phyloP scores from a whole-genome alignment of 2,797 vertebrate genomes.

The Oceanodroma leucorhoa region DNA sequence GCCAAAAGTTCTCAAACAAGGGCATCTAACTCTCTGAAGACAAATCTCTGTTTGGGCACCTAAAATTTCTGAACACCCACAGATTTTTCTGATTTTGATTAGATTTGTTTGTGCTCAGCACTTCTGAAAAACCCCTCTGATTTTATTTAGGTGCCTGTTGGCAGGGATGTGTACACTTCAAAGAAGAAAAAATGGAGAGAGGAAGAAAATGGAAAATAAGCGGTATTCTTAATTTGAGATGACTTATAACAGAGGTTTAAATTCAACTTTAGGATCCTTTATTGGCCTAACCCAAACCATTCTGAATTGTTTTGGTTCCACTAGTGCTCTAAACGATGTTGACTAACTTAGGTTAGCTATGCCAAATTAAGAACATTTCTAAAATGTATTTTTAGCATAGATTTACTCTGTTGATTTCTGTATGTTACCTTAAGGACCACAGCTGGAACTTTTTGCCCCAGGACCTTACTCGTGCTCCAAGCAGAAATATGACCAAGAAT shows the following conservation, averaged over 20 bases:
- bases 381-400: neutral
- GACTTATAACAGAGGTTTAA: slow-evolving; percentile 16
- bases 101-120: slow-evolving; percentile 27
- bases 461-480: neutral
- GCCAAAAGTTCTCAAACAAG: slow-evolving; percentile 44
- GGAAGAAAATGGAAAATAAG: slow-evolving; percentile 40
- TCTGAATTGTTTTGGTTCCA: neutral
- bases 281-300: neutral
- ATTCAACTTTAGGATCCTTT: slow-evolving; percentile 1
- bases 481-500: neutral
- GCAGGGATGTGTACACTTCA: slow-evolving; percentile 5
- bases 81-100: slow-evolving; percentile 48
- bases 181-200: neutral
- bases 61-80: slow-evolving; percentile 54
- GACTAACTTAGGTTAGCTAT: neutral
- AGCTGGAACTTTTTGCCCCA: neutral
- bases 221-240: neutral
- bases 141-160: slow-evolving; percentile 50
- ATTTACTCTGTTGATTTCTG: neutral
- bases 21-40: neutral
- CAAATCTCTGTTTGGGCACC: slow-evolving; percentile 43
- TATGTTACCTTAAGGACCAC: neutral
- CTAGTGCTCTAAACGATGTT: neutral
- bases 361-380: neutral
- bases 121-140: slow-evolving; percentile 15